Evolutionary conservation across 2,113 vertebrate species (phyloP), one percentile per base, ranked within the genome.

Genomic region (Puffinus mauretanicus): DNA sequence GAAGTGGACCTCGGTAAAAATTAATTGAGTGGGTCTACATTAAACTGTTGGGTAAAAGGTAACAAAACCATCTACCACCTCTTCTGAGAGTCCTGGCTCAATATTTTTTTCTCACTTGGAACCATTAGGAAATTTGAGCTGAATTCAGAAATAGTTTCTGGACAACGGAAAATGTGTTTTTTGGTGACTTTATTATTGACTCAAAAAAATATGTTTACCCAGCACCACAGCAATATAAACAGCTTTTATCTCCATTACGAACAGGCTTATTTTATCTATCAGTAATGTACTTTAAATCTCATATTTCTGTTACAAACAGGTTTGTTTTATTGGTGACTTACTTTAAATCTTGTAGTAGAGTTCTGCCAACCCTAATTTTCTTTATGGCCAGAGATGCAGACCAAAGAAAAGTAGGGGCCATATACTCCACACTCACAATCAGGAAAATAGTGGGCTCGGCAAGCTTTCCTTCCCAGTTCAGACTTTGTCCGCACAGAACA

Each of bases 201-300:
- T 86, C 46, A 79, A 89, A 67, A 93, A 92, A 85, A 90, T 2
- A 82, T 29, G 58, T 94, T 82, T 94, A 87, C 40, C 58, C 34
- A 80, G 36, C 93, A 85, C 44, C 19, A 54, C 44, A 82, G 82
- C 91, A 90, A 91, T 85, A 89, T 69, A 94, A 91, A 94, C 82
- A 89, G 66, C 86, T 95, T 94, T 95, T 95, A 94, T 82, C 81
- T 88, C 95, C 91, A 73, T 94, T 95, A 93, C 91, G 87, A 94
- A 94, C 40, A 91, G 52, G 78, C 84, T 90, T 94, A 85, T 85
- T 95, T 93, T 73, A 72, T 91, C 84, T 88, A 61, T 87, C 66
- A 82, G 36, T 54, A 49, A 88, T 67, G 78, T 94, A 77, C 90
- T 94, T 94, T 91, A 93, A 91, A 72, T 96, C 92, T 94, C 62